phyloP scores from a whole-genome alignment of 2,113 vertebrate species.

The Platichthys stellatus region DNA sequence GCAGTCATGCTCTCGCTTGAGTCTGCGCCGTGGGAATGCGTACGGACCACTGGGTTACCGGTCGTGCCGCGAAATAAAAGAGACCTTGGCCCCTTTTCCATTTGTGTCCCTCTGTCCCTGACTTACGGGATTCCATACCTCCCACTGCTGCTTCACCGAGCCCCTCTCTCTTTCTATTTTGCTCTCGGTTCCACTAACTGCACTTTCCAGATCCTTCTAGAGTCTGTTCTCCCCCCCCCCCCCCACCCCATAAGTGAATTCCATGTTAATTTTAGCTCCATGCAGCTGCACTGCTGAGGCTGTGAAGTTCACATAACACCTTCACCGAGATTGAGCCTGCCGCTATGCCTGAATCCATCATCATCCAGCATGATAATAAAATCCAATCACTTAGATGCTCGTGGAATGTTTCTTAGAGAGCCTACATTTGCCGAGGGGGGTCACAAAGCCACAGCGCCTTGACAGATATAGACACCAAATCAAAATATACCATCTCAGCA shows the following conservation, averaged over 20 bases:
- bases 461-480: not conserved
- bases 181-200: conserved; percentile 38
- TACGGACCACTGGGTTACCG: conserved; percentile 28
- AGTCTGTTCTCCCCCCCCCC: not conserved
- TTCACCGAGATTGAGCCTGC: conserved; percentile 24
- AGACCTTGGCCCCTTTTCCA: conserved; percentile 25
- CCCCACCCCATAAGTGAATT: conserved; percentile 1
- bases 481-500: not conserved
- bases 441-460: not conserved
- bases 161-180: conserved; percentile 17
- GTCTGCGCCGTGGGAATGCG: conserved; percentile 44
- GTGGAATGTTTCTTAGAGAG: not conserved
- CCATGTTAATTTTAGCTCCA: conserved; percentile 38
- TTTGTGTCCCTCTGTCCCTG: conserved; percentile 29
- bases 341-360: conserved; percentile 43
- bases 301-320: conserved; percentile 36
- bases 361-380: conserved; percentile 40
- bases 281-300: conserved; percentile 21
- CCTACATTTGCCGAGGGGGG: not conserved
- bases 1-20: conserved; percentile 39
- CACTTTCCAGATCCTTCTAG: conserved; percentile 49
- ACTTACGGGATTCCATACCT: conserved; percentile 13
- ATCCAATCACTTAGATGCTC: not conserved
- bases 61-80: conserved; percentile 34
- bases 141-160: conserved; percentile 11